Conservation (phyloP, 2,113 vertebrate genomes). For the Indicator maculatus region DNA sequence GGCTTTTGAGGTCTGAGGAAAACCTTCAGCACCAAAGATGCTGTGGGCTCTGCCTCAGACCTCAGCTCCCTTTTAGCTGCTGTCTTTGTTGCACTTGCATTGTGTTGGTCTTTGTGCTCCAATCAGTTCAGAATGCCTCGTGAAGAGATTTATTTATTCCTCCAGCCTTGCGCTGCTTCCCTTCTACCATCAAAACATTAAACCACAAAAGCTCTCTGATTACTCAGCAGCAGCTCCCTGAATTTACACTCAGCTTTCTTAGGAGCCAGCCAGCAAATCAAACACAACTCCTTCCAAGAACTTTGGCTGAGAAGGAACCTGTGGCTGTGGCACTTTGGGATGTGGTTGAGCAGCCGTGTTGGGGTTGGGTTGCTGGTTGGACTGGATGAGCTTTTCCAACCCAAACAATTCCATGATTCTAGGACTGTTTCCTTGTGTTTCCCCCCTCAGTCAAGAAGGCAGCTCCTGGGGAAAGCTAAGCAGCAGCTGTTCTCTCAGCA, state of each 20-base stretch:
- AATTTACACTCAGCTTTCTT: constrained; percentile 44
- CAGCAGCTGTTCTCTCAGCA: not conserved
- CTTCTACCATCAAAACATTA: constrained; percentile 43
- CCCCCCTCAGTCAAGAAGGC: not conserved
- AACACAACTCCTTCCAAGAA: constrained; percentile 20
- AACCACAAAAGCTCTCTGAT: constrained; percentile 46
- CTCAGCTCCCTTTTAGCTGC: not conserved
- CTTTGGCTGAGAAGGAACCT: not conserved
- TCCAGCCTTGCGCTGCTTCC: not conserved
- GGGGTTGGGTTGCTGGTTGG: no score
- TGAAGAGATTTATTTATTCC: not conserved
- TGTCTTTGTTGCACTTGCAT: not conserved
- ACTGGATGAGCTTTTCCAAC: no score
- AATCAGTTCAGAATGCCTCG: not conserved
- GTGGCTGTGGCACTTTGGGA: no score
- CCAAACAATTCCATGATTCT: no score
- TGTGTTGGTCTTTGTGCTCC: not conserved
- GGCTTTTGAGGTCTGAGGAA: not conserved
- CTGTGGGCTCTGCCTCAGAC: not conserved
- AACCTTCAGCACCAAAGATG: not conserved
- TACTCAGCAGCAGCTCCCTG: not conserved
- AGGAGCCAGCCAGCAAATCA: constrained; percentile 36
- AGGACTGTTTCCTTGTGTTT: not conserved
- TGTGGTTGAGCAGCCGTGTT: no score
- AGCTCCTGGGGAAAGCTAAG: not conserved